Base-by-base conservation (phyloP, 2,888 invertebrate genomes). In the Drosophila limbata region DNA sequence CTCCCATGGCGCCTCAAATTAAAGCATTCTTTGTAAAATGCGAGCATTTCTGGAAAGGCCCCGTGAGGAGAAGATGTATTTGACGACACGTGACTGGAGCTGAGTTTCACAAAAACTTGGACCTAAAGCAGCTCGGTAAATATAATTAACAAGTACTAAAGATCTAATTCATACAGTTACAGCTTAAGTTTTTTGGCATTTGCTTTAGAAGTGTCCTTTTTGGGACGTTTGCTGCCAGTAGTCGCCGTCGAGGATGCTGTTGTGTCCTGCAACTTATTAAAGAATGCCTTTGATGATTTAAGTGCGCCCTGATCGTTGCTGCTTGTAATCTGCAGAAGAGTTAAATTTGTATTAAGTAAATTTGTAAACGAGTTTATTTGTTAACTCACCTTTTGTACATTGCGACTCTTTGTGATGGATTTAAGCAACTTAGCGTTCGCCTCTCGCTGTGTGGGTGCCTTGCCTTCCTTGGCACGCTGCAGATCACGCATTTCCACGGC, bases 271-370 rank as follows among this genome's bases (percentile, higher is more conserved):
- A 98, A 93, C 90, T 97, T 95, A 53, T 94, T 95, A 93, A 98
- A 98, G 94, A 98, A 98, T 0, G 96, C 95, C 82, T 95, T 96
- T 0, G 97, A 97, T 0, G 96, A 96, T 90, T 95, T 96, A 11
- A 95, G 88, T 39, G 93, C 91, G 76, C 94, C 94, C 35, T 93
- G 92, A 69, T 93, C 93, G 39, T 85, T 84, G 60, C 86, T 91
- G 25, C 90, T 89, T 44, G 88, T 88, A 61, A 88, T 84, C 91
- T 91, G 72, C 6, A 77, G 79, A 40, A 45, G 6, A 61, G 51
- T 10, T 64, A 47, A 21, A 48, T 31, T 11, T 3, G 28, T 4
- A 47, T 59, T 55, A 52, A 11, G 13, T 8, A 33, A 21, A 33
- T 1, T 10, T 4, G 28, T 10, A 13, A 9, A 13, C 19, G 25